A percentile compares a stretch with the other conserved stretches of the same genome.
These are phyloP conservation scores for Embiotoca jacksoni DNA, from an alignment of 2,113 vertebrate species.

Conservation along the genomic window DNA sequence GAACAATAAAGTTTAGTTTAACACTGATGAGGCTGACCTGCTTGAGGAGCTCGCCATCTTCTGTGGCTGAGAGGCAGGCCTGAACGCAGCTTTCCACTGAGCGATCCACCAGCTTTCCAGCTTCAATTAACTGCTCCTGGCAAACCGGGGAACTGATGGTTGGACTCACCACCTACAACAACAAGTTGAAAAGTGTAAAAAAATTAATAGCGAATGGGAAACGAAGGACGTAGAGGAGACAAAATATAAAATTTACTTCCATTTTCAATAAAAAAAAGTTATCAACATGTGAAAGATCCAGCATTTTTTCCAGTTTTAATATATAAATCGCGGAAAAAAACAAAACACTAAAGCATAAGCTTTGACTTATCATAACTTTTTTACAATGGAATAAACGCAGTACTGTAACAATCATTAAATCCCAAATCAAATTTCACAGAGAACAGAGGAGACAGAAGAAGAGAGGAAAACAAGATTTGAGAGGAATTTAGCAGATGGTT, in stretches of 20 bases:
- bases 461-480: background rate
- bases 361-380: too few relatives aligned
- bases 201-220: background rate
- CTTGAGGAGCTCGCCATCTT: slow-evolving; percentile 92
- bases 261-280: rapidly evolving
- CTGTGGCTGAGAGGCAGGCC: slow-evolving; percentile 94
- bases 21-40: slow-evolving; percentile 83
- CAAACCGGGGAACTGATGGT: slow-evolving; percentile 98
- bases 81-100: slow-evolving; percentile 96
- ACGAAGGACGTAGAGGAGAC: background rate
- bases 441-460: background rate
- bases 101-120: slow-evolving; percentile 95
- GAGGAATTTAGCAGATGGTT: slow-evolving; percentile 28
- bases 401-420: background rate
- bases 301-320: background rate
- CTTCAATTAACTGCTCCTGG: slow-evolving; percentile 97
- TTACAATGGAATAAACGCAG: background rate
- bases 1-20: too few relatives aligned
- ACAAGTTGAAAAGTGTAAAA: background rate
- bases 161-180: slow-evolving; percentile 93
- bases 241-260: background rate
- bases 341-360: too few relatives aligned
- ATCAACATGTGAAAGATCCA: background rate
- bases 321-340: background rate
- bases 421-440: background rate